These are phyloP conservation scores for Nomada fucata DNA, from an alignment of 2,888 invertebrate genomes.

Conservation along the genomic window DNA sequence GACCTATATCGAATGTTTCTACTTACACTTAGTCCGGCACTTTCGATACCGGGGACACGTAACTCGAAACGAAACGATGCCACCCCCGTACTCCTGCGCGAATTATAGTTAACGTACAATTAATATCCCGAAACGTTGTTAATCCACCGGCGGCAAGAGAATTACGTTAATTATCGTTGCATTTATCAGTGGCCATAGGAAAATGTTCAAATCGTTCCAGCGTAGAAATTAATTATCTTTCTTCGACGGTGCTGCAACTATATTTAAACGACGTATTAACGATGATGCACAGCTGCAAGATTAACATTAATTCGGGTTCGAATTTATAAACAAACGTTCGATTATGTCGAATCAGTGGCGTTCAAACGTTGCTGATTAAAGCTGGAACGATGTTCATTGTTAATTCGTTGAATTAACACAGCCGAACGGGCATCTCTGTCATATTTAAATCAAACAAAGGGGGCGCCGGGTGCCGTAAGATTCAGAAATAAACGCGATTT, in stretches of 20 bases:
- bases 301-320: no score
- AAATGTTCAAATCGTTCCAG: not conserved
- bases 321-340: no score
- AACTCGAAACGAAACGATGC: constrained; percentile 33
- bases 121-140: constrained; percentile 10
- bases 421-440: no score
- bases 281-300: no score
- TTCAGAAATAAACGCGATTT: constrained; percentile 9
- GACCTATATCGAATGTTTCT: constrained; percentile 55
- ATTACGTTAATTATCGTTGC: not conserved
- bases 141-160: constrained; percentile 4
- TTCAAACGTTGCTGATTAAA: not conserved
- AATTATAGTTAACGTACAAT: constrained; percentile 18
- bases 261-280: no score
- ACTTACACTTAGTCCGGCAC: constrained; percentile 35
- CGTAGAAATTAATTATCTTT: no score
- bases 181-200: not conserved
- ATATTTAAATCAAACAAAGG: no score
- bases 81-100: not conserved
- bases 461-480: not conserved
- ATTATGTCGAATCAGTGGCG: no score
- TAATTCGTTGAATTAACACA: no score
- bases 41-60: constrained; percentile 17
- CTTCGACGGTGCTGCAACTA: no score
- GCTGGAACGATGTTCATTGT: not conserved